Evolutionary conservation across 2,888 invertebrate genomes (phyloP).

Genomic region (Calameuta filiformis): DNA sequence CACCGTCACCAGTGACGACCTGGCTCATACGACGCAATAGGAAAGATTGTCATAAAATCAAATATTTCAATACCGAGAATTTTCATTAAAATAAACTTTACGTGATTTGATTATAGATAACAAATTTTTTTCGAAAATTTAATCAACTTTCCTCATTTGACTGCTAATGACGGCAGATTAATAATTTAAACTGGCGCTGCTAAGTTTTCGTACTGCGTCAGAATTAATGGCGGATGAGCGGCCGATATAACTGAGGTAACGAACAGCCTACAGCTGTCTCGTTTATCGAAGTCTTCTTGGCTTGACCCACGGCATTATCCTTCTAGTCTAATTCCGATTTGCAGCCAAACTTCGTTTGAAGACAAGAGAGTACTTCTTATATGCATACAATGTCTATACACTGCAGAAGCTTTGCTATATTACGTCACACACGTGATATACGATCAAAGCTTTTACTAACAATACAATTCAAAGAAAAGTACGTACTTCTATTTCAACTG

Average conservation of each 20-base stretch:
- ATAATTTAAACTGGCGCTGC: not conserved
- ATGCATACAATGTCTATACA: not conserved
- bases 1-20: not conserved
- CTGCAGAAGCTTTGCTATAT: not conserved
- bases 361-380: not conserved
- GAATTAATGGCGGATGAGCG: conserved; percentile 46
- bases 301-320: conserved; percentile 2
- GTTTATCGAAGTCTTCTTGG: conserved; percentile 38
- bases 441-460: not conserved
- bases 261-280: conserved; percentile 48
- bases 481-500: not conserved
- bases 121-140: too few species aligned
- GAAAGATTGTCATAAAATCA: not conserved
- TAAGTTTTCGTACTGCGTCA: conserved; percentile 21
- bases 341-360: not conserved
- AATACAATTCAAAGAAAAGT: not conserved
- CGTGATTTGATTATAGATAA: not conserved
- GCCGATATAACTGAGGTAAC: conserved; percentile 49
- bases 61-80: not conserved
- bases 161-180: not conserved
- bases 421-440: not conserved
- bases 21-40: not conserved
- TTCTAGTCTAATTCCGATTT: conserved; percentile 4
- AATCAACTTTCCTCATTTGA: not conserved
- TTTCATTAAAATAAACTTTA: not conserved